phyloP scores from a whole-genome alignment of 2,113 vertebrate genomes.

The Podarcis cretensis region DNA sequence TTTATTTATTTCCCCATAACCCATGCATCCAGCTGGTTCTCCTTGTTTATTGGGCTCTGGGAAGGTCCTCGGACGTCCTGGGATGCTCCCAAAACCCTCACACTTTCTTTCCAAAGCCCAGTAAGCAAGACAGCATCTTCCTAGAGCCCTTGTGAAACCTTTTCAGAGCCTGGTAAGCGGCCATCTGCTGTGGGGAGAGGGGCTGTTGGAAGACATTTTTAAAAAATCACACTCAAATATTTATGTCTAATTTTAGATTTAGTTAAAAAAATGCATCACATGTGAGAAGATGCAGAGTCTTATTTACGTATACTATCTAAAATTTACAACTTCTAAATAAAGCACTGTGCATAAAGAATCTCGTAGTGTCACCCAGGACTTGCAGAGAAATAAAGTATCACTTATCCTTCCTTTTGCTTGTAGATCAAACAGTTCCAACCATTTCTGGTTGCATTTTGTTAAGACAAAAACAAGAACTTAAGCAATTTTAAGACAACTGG shows the following conservation, averaged over 20 bases:
- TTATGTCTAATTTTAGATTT: slow-evolving; percentile 2
- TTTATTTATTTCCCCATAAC: too few relatives aligned
- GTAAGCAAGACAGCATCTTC: too few relatives aligned
- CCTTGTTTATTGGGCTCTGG: too few relatives aligned
- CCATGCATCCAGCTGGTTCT: too few relatives aligned
- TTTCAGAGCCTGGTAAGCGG: too few relatives aligned
- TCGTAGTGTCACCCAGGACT: background rate
- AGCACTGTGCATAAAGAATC: background rate
- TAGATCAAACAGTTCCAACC: background rate
- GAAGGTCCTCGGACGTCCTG: too few relatives aligned
- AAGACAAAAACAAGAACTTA: background rate
- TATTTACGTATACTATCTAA: slow-evolving; percentile 20
- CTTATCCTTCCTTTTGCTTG: background rate
- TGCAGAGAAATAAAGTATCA: background rate
- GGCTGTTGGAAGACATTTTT: background rate
- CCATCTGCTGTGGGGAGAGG: too few relatives aligned
- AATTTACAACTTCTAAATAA: background rate
- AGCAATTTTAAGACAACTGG: background rate
- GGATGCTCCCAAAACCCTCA: too few relatives aligned
- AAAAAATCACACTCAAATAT: background rate
- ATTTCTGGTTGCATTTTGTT: background rate
- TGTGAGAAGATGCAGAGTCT: background rate
- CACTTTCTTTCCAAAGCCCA: too few relatives aligned
- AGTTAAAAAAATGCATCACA: slow-evolving; percentile 8
- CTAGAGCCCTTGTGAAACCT: too few relatives aligned